Evolutionary conservation across 1,140 invertebrate genomes (phyloP), one percentile per base, ranked within the genome.

Genomic region (Drosophila trapezifrons): DNA sequence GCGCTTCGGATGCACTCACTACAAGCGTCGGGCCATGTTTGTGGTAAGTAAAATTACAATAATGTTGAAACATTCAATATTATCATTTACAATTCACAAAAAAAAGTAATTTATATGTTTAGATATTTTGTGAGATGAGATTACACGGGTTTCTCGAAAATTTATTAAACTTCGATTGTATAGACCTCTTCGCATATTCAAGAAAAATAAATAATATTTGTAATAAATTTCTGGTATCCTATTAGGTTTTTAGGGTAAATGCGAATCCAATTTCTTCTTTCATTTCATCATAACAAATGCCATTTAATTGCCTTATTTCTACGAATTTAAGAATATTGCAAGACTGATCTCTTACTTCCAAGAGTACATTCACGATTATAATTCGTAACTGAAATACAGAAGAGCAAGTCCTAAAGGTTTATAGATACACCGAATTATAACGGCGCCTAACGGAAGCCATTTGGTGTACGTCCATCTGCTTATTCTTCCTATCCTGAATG

Each of bases 391-490:
- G 1, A 20, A 20, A 35, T 13, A 13, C 3, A 22, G 22, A 54
- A 35, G 2, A 35, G 0, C 13, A 13, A 13, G 6, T 0, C 0
- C 4, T 3, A 18, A 32, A 38, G 15, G 32, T 40, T 38, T 22
- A 22, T 55, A 22, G 9, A 38, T 38, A 13, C 17, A 35, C 4
- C 3, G 49, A 52, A 35, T 70, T 46, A 69, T 67, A 17, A 9
- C 22, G 65, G 69, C 69, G 62, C 62, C 51, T 35, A 60, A 29
- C n/a, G 8, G 62, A 54, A 42, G 69, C 13, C 80, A 80, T 85
- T 58, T 58, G 22, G 43, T 59, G 45, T 29, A 12, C 10, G 35
- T 52, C 46, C n/a, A 62, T 27, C n/a, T 38, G 18, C 20, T n/a
- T 9, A 32, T 29, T 20, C 57, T 43, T 13, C 15, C 54, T 10